phyloP scores from a whole-genome alignment of 2,797 vertebrate species.

The Falco peregrinus region DNA sequence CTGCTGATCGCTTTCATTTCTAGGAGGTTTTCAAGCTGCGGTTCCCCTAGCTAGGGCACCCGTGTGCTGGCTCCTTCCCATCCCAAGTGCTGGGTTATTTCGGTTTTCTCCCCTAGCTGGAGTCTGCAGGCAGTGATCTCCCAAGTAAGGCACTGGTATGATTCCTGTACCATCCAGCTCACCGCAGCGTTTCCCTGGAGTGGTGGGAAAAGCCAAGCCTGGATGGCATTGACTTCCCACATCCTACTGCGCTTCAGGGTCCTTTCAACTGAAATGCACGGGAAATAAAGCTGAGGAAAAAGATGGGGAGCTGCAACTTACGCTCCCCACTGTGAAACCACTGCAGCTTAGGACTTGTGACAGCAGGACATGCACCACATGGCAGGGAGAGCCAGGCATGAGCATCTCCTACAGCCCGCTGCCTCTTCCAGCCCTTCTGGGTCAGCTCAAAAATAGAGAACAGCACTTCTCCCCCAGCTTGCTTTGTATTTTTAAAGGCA shows the following conservation, averaged over 20 bases:
- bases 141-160: background rate
- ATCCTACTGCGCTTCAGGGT: background rate
- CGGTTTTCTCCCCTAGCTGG: background rate
- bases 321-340: rapidly evolving
- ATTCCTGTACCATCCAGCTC: background rate
- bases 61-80: background rate
- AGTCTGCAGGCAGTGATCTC: background rate
- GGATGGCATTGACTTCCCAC: background rate
- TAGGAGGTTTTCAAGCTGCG: background rate
- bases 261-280: background rate
- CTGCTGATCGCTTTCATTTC: background rate
- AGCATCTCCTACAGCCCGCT: background rate
- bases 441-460: conserved; percentile 20
- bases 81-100: background rate
- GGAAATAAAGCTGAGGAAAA: background rate
- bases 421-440: background rate
- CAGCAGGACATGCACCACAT: background rate
- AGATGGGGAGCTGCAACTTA: background rate
- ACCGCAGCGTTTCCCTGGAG: background rate
- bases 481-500: conserved; percentile 27
- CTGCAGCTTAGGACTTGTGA: background rate
- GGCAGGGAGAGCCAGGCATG: background rate
- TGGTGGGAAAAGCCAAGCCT: background rate
- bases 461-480: background rate
- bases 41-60: background rate